Percentiles rank a stretch among this genome's conserved stretches.
phyloP scores from a whole-genome alignment of 1,140 invertebrate species.

The Psilanteris sp. region DNA sequence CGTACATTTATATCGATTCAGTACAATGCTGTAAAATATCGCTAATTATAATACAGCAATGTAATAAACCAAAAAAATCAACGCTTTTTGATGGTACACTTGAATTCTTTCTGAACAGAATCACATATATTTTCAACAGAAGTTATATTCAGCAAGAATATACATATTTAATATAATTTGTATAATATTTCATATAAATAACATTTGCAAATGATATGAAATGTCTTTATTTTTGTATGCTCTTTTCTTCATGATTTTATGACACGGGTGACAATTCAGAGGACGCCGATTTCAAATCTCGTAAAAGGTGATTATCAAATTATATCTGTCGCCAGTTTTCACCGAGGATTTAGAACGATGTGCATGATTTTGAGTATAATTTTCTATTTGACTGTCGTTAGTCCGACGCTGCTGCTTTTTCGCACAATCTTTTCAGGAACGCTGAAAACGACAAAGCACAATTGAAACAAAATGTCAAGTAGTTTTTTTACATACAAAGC shows the following conservation, averaged over 20 bases:
- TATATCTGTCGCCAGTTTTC: conserved; percentile 47
- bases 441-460: conserved; percentile 76
- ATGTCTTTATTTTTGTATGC: conserved; percentile 23
- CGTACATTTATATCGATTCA: conserved; percentile 65
- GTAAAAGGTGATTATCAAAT: conserved; percentile 24
- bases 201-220: conserved; percentile 40
- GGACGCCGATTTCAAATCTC: conserved; percentile 42
- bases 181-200: conserved; percentile 29
- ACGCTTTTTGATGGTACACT: conserved; percentile 45
- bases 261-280: conserved; percentile 13
- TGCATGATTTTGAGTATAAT: conserved; percentile 31
- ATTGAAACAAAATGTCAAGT: conserved; percentile 6
- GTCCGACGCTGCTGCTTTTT: conserved; percentile 71
- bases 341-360: conserved; percentile 51
- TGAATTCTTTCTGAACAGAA: conserved; percentile 42
- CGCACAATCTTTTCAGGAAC: conserved; percentile 86
- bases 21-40: conserved; percentile 60
- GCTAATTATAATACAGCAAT: conserved; percentile 45
- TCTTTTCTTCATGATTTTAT: conserved; percentile 25
- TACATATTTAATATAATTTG: conserved; percentile 20
- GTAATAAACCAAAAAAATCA: conserved; percentile 61
- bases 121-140: conserved; percentile 46
- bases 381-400: conserved; percentile 56
- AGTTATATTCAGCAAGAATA: conserved; percentile 40
- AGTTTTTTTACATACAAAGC: conserved; percentile 9